Conservation (phyloP, 1,140 invertebrate species). For the Neodiprion fabricii region DNA sequence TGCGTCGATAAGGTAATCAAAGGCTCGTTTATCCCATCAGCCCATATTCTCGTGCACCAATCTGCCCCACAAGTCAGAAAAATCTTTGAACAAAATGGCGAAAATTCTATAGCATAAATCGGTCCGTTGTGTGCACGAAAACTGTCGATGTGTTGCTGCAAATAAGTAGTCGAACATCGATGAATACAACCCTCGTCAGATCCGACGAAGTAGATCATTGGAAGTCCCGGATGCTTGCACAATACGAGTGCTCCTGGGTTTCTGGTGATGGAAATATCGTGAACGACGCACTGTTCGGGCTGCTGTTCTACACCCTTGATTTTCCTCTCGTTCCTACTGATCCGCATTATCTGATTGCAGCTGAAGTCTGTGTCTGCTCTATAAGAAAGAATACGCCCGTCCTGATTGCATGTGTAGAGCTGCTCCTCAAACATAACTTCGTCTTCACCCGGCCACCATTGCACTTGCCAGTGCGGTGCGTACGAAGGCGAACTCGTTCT, state of each 20-base stretch:
- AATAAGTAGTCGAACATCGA: constrained; percentile 72
- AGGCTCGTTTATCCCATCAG: constrained; percentile 69
- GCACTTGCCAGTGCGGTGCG: constrained; percentile 72
- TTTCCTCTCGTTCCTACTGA: constrained; percentile 68
- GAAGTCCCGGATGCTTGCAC: constrained; percentile 69
- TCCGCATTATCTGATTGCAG: constrained; percentile 66
- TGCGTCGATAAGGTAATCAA: constrained; percentile 67
- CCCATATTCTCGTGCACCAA: constrained; percentile 80
- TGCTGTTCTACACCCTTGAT: constrained; percentile 62
- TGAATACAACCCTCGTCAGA: constrained; percentile 85
- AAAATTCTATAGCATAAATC: constrained; percentile 79
- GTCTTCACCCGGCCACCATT: constrained; percentile 47
- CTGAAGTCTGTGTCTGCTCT: constrained; percentile 58
- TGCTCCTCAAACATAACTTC: constrained; percentile 38
- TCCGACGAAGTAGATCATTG: constrained; percentile 77
- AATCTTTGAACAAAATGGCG: constrained; percentile 77
- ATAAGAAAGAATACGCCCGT: constrained; percentile 49
- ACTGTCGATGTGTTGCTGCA: constrained; percentile 72
- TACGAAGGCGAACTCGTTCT: constrained; percentile 65
- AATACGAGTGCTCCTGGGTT: constrained; percentile 69
- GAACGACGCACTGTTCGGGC: constrained; percentile 54
- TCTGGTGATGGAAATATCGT: constrained; percentile 63
- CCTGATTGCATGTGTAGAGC: constrained; percentile 49
- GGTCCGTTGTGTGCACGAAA: constrained; percentile 81
- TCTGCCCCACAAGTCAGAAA: constrained; percentile 86